Conservation (phyloP, 2,888 invertebrate species). For the Hylaea fasciaria region DNA sequence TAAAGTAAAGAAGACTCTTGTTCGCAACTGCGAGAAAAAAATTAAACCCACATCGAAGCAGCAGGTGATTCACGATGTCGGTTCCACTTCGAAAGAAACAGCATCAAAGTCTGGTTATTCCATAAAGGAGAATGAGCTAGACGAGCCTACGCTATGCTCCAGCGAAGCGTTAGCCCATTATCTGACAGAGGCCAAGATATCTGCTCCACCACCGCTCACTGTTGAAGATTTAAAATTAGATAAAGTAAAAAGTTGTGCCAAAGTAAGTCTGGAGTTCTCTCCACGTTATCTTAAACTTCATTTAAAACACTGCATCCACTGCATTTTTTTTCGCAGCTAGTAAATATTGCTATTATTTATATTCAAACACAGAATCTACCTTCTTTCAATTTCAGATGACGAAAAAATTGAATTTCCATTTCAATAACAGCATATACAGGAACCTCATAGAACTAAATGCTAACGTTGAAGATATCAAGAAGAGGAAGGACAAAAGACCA, state of each 20-base stretch:
- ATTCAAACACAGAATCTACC: not conserved
- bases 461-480: conserved; percentile 57
- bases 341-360: not conserved
- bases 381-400: conserved; percentile 65
- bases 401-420: conserved; percentile 76
- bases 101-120: conserved; percentile 37
- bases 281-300: not conserved
- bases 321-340: not conserved
- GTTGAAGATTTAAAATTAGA: conserved; percentile 58
- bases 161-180: conserved; percentile 72
- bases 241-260: conserved; percentile 54
- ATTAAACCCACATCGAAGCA: conserved; percentile 48
- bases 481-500: conserved; percentile 56
- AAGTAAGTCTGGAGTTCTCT: conserved; percentile 58
- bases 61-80: conserved; percentile 56
- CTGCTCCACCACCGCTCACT: conserved; percentile 48
- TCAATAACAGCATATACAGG: conserved; percentile 76
- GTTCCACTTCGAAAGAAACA: conserved; percentile 48
- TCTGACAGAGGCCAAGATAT: conserved; percentile 61
- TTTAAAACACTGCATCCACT: not conserved
- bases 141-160: conserved; percentile 69
- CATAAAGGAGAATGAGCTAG: conserved; percentile 57
- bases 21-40: conserved; percentile 69
- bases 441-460: conserved; percentile 78
- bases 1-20: conserved; percentile 74